Percentiles rank a stretch among this genome's conserved stretches.
Evolutionary conservation across 2,888 invertebrate genomes (phyloP).

Genomic region (Epinotia nisella): DNA sequence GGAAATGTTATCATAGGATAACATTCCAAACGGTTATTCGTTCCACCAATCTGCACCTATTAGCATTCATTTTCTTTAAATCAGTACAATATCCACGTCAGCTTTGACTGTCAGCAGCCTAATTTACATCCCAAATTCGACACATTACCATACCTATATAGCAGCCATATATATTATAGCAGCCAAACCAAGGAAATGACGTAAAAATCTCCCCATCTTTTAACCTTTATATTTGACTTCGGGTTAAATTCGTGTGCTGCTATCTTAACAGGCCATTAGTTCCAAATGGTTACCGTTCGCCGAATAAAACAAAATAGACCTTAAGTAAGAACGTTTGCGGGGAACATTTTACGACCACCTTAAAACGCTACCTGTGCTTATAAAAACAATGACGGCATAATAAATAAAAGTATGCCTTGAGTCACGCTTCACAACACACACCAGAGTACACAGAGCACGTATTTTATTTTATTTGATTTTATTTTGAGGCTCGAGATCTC

Average conservation of each 20-base stretch:
- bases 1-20: no score
- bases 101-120: neutral
- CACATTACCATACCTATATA: slow-evolving; percentile 5
- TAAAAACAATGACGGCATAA: slow-evolving; percentile 49
- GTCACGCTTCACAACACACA: slow-evolving; percentile 62
- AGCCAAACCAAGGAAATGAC: neutral
- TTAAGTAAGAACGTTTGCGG: slow-evolving; percentile 55
- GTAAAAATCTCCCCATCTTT: slow-evolving; percentile 23
- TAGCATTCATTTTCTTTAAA: neutral
- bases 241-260: slow-evolving; percentile 59
- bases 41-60: neutral
- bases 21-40: no score
- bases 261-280: slow-evolving; percentile 78
- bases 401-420: slow-evolving; percentile 9
- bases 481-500: slow-evolving; percentile 32
- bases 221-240: slow-evolving; percentile 29
- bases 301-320: slow-evolving; percentile 67
- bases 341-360: slow-evolving; percentile 60
- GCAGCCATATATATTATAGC: slow-evolving; percentile 10
- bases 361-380: slow-evolving; percentile 61
- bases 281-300: slow-evolving; percentile 65
- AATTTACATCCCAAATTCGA: neutral
- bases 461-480: slow-evolving; percentile 12
- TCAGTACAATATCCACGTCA: neutral
- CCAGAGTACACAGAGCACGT: slow-evolving; percentile 35